These are phyloP conservation scores for Metopolophium dirhodum DNA, from an alignment of 1,140 invertebrate species.

Conservation along the genomic window DNA sequence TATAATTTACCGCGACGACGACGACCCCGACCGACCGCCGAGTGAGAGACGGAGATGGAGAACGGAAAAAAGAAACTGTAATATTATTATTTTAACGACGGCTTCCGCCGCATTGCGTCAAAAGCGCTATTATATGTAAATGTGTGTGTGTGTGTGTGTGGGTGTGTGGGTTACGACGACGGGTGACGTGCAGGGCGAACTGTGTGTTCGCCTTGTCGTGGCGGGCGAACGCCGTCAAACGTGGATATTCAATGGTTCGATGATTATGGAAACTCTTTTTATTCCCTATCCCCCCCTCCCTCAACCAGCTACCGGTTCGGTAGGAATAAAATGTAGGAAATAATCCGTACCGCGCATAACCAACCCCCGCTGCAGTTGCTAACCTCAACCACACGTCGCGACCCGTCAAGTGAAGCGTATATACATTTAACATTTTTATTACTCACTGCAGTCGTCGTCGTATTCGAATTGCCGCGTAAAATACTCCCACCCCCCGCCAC, in stretches of 20 bases:
- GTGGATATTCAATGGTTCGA: not conserved
- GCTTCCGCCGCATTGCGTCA: not conserved
- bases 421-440: not conserved
- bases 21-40: not conserved
- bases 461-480: not conserved
- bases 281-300: no score
- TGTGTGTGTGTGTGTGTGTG: not conserved
- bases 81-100: constrained; percentile 3
- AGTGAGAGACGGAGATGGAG: not conserved
- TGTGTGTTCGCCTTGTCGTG: not conserved
- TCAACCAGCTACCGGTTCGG: not conserved
- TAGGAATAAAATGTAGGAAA: not conserved
- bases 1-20: not conserved
- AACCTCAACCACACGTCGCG: not conserved
- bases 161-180: not conserved
- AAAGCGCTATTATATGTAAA: not conserved
- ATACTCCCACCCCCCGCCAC: no score
- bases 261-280: not conserved
- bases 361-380: no score
- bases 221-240: not conserved
- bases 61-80: not conserved
- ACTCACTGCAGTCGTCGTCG: not conserved
- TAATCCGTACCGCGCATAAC: not conserved
- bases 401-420: not conserved
- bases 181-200: not conserved